Percentiles rank a stretch among this genome's conserved stretches.
Evolutionary conservation across 2,888 invertebrate species (phyloP).

Genomic region (Antheraea yamamai): DNA sequence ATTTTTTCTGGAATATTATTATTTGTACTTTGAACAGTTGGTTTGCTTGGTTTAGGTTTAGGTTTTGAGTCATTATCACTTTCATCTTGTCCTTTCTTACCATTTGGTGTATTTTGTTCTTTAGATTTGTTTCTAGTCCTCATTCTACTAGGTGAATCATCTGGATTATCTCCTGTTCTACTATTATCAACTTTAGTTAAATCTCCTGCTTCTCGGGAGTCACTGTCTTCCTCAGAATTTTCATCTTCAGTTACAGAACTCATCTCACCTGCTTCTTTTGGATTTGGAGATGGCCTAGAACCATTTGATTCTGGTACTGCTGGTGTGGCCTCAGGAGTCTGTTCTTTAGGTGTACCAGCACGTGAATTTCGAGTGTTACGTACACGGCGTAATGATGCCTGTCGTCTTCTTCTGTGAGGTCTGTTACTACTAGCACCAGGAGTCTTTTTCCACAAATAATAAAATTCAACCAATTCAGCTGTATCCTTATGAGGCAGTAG

Average conservation of each 20-base stretch:
- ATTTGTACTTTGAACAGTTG: conserved; percentile 67
- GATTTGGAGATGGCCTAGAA: conserved; percentile 84
- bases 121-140: conserved; percentile 93
- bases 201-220: conserved; percentile 91
- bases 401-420: conserved; percentile 94
- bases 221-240: conserved; percentile 97
- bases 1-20: conserved; percentile 70
- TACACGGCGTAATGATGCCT: conserved; percentile 92
- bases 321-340: conserved; percentile 83
- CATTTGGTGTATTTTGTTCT: conserved; percentile 84
- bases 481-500: conserved; percentile 98
- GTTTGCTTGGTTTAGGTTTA: conserved; percentile 61
- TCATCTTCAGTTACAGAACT: conserved; percentile 94
- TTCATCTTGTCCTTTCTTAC: conserved; percentile 75
- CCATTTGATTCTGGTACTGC: conserved; percentile 78
- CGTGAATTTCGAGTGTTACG: conserved; percentile 94
- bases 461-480: conserved; percentile 98
- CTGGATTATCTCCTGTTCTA: conserved; percentile 88
- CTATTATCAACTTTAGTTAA: conserved; percentile 92
- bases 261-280: conserved; percentile 87
- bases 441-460: conserved; percentile 99
- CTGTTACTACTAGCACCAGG: conserved; percentile 98
- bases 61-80: conserved; percentile 74
- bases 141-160: conserved; percentile 94
- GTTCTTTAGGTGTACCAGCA: conserved; percentile 89